Base-by-base conservation (phyloP, 2,113 vertebrate species). In the Oncorhynchus clarkii region DNA sequence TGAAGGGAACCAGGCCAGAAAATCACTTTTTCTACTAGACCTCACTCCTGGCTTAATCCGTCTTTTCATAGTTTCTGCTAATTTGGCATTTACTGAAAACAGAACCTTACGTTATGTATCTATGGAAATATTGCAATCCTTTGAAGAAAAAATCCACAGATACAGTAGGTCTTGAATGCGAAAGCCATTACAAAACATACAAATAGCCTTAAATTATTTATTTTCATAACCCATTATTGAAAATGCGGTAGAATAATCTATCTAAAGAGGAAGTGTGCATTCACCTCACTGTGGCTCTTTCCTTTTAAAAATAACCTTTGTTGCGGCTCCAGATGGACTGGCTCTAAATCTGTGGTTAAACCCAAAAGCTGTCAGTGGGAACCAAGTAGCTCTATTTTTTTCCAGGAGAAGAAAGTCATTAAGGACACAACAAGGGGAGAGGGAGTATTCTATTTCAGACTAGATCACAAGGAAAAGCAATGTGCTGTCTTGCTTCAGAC, bases 271-370 rank as follows among this genome's bases (percentile, higher is more conserved):
- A 72, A 48, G 60, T 71, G 69, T 57, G 67, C 57, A 59, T 80
- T 84, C 65, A 81, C 70, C 60, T 64, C 54, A 54, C 31, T 22
- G 29, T 54, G 76, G 22, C 31, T 71, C 2, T 27, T 70, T 73
- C 27, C 7, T 73, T 72, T 74, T 87, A 74, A 81, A 85, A 82
- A 77, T 69, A 82, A 84, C 78, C 84, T 91, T 84, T 79, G 79
- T 83, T 85, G 70, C 51, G 4, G 70, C 79, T 85, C 82, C 80
- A 90, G 89, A 90, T 88, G 84, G 80, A 85, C 86, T 82, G 72
- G 67, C 78, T 88, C 82, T 87, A 90, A 91, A 91, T 84, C 77
- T 85, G 76, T 76, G 85, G 85, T 89, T 88, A 84, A 89, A 90
- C 85, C 85, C 83, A 79, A 78, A 89, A 80, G 80, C 84, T 89